These are phyloP conservation scores for Epizoanthus illoricatus DNA, from an alignment of 92 coral and sea anemone species.

Conservation along the genomic window DNA sequence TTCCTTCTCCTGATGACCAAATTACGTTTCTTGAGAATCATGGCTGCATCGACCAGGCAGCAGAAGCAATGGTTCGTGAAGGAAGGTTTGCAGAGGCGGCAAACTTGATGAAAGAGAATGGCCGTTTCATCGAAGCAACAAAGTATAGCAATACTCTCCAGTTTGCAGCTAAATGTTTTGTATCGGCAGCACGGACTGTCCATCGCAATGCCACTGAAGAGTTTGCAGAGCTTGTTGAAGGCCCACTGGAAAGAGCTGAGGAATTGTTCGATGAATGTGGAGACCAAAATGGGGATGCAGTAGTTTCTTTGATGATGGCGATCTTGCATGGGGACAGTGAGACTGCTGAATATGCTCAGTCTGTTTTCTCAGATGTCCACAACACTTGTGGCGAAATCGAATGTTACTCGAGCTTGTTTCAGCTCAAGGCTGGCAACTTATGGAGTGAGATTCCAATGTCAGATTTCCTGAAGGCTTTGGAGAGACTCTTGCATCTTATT, in stretches of 20 bases:
- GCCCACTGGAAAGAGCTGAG: slow-evolving; percentile 55
- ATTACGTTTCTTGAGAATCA: slow-evolving; percentile 75
- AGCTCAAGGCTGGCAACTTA: slow-evolving; percentile 31
- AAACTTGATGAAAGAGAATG: slow-evolving; percentile 64
- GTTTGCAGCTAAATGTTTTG: slow-evolving; percentile 76
- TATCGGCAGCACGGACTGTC: slow-evolving; percentile 62
- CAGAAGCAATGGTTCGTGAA: slow-evolving; percentile 65
- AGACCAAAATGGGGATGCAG: slow-evolving; percentile 60
- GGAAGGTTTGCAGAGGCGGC: slow-evolving; percentile 78
- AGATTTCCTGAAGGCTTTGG: slow-evolving; percentile 37
- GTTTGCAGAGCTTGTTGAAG: slow-evolving; percentile 51
- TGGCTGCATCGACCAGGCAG: slow-evolving; percentile 79
- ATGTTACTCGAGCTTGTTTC: slow-evolving; percentile 48
- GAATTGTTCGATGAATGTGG: slow-evolving; percentile 54
- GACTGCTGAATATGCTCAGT: slow-evolving; percentile 55
- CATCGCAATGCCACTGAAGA: slow-evolving; percentile 22
- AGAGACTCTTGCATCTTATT: slow-evolving; percentile 47
- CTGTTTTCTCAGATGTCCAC: slow-evolving; percentile 41
- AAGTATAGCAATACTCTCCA: slow-evolving; percentile 49
- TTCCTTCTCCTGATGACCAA: slow-evolving; percentile 76
- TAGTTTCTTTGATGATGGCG: slow-evolving; percentile 51
- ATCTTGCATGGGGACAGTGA: slow-evolving; percentile 27
- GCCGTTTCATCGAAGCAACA: slow-evolving; percentile 78
- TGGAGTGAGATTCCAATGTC: slow-evolving; percentile 23
- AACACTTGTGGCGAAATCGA: slow-evolving; percentile 63